A percentile compares a stretch with the other conserved stretches of the same genome.
Evolutionary conservation across 2,888 invertebrate species (phyloP).

Genomic region (Eristalinus sepulchralis): DNA sequence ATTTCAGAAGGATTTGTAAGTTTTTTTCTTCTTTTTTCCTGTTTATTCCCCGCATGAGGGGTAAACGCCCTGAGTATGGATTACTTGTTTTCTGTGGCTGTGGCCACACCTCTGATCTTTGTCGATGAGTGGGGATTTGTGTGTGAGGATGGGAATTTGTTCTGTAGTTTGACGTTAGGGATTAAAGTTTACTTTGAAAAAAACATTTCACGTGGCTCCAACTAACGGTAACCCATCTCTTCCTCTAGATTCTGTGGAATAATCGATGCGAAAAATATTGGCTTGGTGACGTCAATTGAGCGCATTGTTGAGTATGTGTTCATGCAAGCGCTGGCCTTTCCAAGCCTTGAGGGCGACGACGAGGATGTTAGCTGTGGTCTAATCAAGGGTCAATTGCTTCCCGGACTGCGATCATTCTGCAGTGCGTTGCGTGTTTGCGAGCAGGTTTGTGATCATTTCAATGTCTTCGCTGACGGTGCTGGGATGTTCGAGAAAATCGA

Average conservation of each 20-base stretch:
- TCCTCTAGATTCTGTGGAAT: constrained; percentile 88
- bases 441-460: constrained; percentile 90
- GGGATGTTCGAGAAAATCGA: constrained; percentile 84
- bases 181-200: neutral
- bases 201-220: neutral
- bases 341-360: constrained; percentile 90
- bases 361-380: constrained; percentile 90
- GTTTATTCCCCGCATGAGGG: neutral
- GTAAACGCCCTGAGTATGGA: neutral
- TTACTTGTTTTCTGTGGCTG: neutral
- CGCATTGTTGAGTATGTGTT: constrained; percentile 93
- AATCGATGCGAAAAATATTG: constrained; percentile 89
- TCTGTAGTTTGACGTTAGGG: constrained; percentile 2
- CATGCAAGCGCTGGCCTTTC: constrained; percentile 93
- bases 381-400: constrained; percentile 91
- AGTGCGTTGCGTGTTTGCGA: constrained; percentile 94
- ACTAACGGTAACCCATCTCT: neutral
- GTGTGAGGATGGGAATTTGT: constrained; percentile 2
- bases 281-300: constrained; percentile 93
- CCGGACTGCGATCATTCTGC: constrained; percentile 92
- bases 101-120: neutral
- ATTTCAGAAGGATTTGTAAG: constrained; percentile 91
- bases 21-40: constrained; percentile 47
- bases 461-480: constrained; percentile 89
- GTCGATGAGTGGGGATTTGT: neutral